A percentile compares a stretch with the other conserved stretches of the same genome.
phyloP scores from a whole-genome alignment of 2,888 invertebrate species.

The Lycocerus yunnanus region DNA sequence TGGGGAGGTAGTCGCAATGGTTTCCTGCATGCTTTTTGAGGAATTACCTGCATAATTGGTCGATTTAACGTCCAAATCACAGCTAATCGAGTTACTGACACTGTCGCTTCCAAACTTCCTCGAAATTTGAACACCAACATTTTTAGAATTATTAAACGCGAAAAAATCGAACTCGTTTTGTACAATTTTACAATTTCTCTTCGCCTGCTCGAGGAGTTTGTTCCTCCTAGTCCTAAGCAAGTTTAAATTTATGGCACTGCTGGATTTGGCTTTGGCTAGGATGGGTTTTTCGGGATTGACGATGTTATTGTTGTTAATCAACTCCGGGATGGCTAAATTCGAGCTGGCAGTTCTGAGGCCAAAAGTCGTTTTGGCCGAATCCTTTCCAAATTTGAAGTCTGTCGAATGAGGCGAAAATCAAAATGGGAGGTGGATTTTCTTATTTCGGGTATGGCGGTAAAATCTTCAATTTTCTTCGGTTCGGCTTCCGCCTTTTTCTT shows the following conservation, averaged over 20 bases:
- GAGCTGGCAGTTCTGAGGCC: slow-evolving; percentile 41
- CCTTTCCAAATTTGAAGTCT: slow-evolving; percentile 55
- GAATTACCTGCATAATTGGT: slow-evolving; percentile 7
- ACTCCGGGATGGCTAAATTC: slow-evolving; percentile 40
- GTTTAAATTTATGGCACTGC: slow-evolving; percentile 55
- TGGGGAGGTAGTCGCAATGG: too few species aligned
- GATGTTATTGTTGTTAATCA: slow-evolving; percentile 32
- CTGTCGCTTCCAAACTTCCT: slow-evolving; percentile 39
- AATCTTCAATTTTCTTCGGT: slow-evolving; percentile 15
- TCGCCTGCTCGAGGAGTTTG: slow-evolving; percentile 48
- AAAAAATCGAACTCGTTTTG: slow-evolving; percentile 54
- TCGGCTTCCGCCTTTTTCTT: slow-evolving; percentile 38
- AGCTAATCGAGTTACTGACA: slow-evolving; percentile 10
- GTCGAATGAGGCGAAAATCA: slow-evolving; percentile 51
- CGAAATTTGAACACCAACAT: slow-evolving; percentile 31
- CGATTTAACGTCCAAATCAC: slow-evolving; percentile 6
- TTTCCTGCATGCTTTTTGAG: too few species aligned
- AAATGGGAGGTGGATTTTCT: slow-evolving; percentile 42
- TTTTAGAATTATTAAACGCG: slow-evolving; percentile 44
- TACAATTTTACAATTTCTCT: slow-evolving; percentile 47
- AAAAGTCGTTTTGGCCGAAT: slow-evolving; percentile 44
- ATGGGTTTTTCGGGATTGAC: slow-evolving; percentile 40
- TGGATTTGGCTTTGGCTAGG: slow-evolving; percentile 54
- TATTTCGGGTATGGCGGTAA: slow-evolving; percentile 19
- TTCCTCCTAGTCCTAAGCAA: slow-evolving; percentile 49